phyloP scores from a whole-genome alignment of 2,797 vertebrate genomes.

The Leptodactylus fallax region DNA sequence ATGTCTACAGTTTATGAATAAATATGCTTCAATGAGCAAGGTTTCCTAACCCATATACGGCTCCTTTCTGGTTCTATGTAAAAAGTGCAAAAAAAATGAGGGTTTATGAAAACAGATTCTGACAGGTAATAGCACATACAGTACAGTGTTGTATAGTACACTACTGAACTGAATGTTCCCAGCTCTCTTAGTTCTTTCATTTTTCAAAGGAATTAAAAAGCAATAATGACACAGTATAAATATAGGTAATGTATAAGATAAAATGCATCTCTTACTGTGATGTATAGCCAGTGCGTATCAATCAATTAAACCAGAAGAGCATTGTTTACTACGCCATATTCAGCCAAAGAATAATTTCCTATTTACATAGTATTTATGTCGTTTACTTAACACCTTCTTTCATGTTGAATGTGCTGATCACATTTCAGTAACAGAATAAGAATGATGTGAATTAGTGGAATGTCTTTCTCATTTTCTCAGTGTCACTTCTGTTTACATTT shows the following conservation, averaged over 20 bases:
- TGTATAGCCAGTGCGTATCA: background rate
- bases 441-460: background rate
- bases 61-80: background rate
- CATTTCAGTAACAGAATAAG: slow-evolving; percentile 10
- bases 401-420: slow-evolving; percentile 40
- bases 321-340: slow-evolving; percentile 2
- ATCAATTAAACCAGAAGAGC: slow-evolving; percentile 26
- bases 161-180: background rate
- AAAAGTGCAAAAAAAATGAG: background rate
- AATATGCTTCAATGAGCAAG: background rate
- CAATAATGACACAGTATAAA: slow-evolving; percentile 10
- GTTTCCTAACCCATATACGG: background rate
- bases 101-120: background rate
- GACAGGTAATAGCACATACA: background rate
- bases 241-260: slow-evolving; percentile 30
- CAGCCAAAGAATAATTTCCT: slow-evolving; percentile 1
- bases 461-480: background rate
- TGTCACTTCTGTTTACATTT: slow-evolving; percentile 21
- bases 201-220: slow-evolving; percentile 31
- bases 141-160: background rate
- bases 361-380: slow-evolving; percentile 36
- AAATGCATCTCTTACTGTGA: slow-evolving; percentile 46
- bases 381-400: slow-evolving; percentile 20
- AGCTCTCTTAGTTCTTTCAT: slow-evolving; percentile 4
- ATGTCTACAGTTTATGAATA: background rate